Conservation (phyloP, 2,888 invertebrate species). For the Pammene aurita region DNA sequence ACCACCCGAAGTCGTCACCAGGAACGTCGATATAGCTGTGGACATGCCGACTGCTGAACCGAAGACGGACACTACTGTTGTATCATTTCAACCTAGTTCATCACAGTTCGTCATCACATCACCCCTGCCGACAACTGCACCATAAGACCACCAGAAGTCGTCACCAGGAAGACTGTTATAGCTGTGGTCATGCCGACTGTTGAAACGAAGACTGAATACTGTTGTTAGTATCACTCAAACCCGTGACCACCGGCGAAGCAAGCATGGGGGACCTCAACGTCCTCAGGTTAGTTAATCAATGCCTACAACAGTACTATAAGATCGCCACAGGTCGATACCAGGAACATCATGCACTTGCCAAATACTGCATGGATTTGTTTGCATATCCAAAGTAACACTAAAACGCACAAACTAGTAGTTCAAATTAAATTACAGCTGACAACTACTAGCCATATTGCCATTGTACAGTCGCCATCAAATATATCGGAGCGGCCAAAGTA, state of each 20-base stretch:
- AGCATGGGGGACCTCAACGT: conserved; percentile 49
- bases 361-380: not conserved
- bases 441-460: too few relatives aligned
- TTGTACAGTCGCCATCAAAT: too few relatives aligned
- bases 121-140: conserved; percentile 54
- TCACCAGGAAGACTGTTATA: conserved; percentile 27
- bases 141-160: conserved; percentile 8
- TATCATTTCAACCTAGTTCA: not conserved
- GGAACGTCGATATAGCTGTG: conserved; percentile 12
- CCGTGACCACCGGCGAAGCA: not conserved
- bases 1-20: conserved; percentile 24
- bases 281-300: conserved; percentile 64
- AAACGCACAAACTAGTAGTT: too few relatives aligned
- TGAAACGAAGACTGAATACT: not conserved
- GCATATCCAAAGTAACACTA: too few relatives aligned
- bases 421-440: too few relatives aligned
- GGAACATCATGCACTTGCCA: conserved; percentile 18
- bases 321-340: conserved; percentile 24
- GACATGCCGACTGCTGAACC: conserved; percentile 23
- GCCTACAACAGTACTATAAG: conserved; percentile 50
- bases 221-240: conserved; percentile 2
- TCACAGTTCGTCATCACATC: conserved; percentile 39
- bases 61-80: not conserved
- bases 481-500: too few relatives aligned
- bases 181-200: conserved; percentile 19